These are phyloP conservation scores for Gymnoscopelus microlampas DNA, from an alignment of 2,797 vertebrate genomes.

Conservation along the genomic window DNA sequence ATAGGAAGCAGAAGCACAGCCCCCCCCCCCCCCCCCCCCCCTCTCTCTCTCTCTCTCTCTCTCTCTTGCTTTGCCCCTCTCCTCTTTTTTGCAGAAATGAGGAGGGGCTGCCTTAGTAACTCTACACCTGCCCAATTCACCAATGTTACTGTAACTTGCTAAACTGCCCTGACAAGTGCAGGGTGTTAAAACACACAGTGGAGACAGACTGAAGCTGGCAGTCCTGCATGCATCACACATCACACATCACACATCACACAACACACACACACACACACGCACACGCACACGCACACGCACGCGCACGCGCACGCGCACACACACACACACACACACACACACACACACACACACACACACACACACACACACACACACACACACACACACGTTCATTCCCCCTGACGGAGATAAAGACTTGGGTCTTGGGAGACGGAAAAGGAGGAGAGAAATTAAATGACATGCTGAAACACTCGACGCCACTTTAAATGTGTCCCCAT, in stretches of 20 bases:
- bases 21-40: conserved; percentile 36
- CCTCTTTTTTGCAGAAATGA: conserved; percentile 68
- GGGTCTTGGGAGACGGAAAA: conserved; percentile 26
- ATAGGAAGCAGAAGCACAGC: conserved; percentile 64
- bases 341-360: conserved; percentile 21
- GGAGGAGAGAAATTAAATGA: conserved; percentile 32
- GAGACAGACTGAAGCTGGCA: conserved; percentile 52
- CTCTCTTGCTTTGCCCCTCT: conserved; percentile 13
- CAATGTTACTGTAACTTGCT: conserved; percentile 83
- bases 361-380: conserved; percentile 24
- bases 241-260: conserved; percentile 19
- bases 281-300: conserved; percentile 22
- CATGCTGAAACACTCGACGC: conserved; percentile 27
- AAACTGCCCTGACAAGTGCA: conserved; percentile 86
- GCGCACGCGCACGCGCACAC: conserved; percentile 20
- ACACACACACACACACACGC: conserved; percentile 21
- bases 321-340: conserved; percentile 23
- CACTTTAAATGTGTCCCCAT: conserved; percentile 61
- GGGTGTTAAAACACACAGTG: conserved; percentile 73
- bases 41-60: neutral
- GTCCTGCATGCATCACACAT: conserved; percentile 52
- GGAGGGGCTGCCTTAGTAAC: conserved; percentile 88
- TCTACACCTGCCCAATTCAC: conserved; percentile 89
- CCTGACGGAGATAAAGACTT: conserved; percentile 29
- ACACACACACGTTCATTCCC: conserved; percentile 29